These are phyloP conservation scores for Mallotus villosus DNA, from an alignment of 2,797 vertebrate species.

Conservation along the genomic window DNA sequence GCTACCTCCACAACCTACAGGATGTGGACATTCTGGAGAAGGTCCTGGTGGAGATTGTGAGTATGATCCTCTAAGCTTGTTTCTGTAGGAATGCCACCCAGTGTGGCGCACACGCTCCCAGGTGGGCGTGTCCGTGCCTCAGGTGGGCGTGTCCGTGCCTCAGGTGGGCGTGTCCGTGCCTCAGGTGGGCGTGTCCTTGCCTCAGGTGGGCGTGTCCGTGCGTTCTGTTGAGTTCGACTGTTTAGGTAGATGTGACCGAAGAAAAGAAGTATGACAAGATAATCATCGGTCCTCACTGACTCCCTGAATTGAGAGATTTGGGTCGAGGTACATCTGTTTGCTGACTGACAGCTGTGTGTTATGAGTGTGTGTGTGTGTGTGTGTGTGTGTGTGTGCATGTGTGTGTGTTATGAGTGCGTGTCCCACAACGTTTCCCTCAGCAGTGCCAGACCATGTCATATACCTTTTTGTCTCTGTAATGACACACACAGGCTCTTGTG, in stretches of 20 bases:
- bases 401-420: too few species aligned
- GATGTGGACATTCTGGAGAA: conserved; percentile 79
- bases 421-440: conserved; percentile 12
- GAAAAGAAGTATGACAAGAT: conserved; percentile 32
- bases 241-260: not conserved
- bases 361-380: conserved; percentile 5
- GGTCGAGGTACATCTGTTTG: conserved; percentile 15
- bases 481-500: conserved; percentile 9
- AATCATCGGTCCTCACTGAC: conserved; percentile 35
- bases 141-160: not conserved
- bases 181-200: not conserved
- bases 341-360: conserved; percentile 25
- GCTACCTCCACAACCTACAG: conserved; percentile 85
- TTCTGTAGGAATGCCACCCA: not conserved
- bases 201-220: not conserved
- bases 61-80: conserved; percentile 48
- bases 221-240: not conserved
- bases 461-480: conserved; percentile 3
- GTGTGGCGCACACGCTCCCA: too few species aligned
- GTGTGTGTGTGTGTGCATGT: too few species aligned
- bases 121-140: not conserved
- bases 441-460: not conserved
- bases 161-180: not conserved
- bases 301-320: conserved; percentile 19
- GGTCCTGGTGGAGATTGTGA: conserved; percentile 83